A percentile compares a stretch with the other conserved stretches of the same genome.
phyloP scores from a whole-genome alignment of 2,797 vertebrate species.

The Myotis myotis region DNA sequence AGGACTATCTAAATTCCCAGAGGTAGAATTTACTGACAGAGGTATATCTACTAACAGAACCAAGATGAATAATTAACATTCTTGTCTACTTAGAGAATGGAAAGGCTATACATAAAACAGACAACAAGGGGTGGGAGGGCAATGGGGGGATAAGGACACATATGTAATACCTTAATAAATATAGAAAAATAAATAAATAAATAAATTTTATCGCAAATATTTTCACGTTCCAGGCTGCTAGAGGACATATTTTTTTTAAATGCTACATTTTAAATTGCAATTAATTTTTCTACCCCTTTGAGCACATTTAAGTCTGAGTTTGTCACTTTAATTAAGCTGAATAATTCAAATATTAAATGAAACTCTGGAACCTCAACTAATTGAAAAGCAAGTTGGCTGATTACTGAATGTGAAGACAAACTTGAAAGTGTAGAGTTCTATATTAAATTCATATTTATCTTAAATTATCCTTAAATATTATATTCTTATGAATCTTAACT shows the following conservation, averaged over 20 bases:
- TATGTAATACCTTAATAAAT: no score
- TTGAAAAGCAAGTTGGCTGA: constrained; percentile 66
- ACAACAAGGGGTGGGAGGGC: no score
- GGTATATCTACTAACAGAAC: background rate
- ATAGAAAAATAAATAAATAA: no score
- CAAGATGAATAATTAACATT: background rate
- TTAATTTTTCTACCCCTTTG: constrained; percentile 75
- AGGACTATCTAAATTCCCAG: background rate
- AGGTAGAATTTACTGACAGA: background rate
- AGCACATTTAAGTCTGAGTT: constrained; percentile 74
- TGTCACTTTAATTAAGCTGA: constrained; percentile 77
- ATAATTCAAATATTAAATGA: constrained; percentile 80
- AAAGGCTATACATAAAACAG: background rate
- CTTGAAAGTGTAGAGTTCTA: constrained; percentile 55
- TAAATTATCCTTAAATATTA: background rate
- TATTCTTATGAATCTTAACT: background rate
- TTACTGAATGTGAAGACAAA: constrained; percentile 54
- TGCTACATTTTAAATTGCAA: constrained; percentile 63
- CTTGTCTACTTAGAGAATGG: background rate
- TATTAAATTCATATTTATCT: constrained; percentile 41
- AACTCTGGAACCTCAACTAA: constrained; percentile 74
- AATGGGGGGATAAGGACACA: no score
- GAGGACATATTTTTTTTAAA: constrained; percentile 50
- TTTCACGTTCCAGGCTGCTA: constrained; percentile 10
- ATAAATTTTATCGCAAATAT: constrained; percentile 39